A percentile compares a stretch with the other conserved stretches of the same genome.
Evolutionary conservation across 2,797 vertebrate genomes (phyloP).

Genomic region (Falco cherrug): DNA sequence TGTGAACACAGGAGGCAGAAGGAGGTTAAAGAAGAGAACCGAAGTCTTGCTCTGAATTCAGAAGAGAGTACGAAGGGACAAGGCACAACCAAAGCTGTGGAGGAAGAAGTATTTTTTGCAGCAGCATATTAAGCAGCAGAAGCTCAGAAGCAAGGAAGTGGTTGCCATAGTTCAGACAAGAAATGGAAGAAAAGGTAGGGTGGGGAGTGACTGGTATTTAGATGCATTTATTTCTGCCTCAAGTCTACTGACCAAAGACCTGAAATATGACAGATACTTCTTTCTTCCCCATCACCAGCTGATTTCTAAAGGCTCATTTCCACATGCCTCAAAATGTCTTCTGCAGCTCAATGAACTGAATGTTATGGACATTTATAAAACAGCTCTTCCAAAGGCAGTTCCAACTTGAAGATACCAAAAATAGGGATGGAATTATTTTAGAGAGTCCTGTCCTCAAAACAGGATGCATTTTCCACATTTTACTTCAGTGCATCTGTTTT

Average conservation of each 20-base stretch:
- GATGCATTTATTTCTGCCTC: neutral
- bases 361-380: neutral
- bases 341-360: neutral
- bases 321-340: neutral
- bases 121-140: neutral
- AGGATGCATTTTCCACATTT: neutral
- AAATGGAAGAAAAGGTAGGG: neutral
- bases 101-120: neutral
- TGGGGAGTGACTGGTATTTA: neutral
- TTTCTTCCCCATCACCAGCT: neutral
- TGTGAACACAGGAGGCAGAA: neutral
- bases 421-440: neutral
- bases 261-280: neutral
- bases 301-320: neutral
- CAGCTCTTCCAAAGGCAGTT: neutral
- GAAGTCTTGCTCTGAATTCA: neutral
- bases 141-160: neutral
- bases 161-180: neutral
- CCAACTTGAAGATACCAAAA: neutral
- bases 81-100: neutral
- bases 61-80: neutral
- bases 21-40: neutral
- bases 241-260: neutral
- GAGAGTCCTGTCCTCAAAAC: neutral
- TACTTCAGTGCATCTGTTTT: neutral